These are phyloP conservation scores for Danio rerio DNA, from an alignment of 2,113 vertebrate species.

Conservation along the genomic window GRCz12tu NC_133194.1:22461001-22461500, in stretches of 20 bases:
- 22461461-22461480: no score
- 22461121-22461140: constrained; percentile 33
- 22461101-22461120: constrained; percentile 50
- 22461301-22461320: constrained; percentile 92
- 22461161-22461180: constrained; percentile 38
- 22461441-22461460: no score
- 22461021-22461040: constrained; percentile 40
- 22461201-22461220: constrained; percentile 86
- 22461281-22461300: constrained; percentile 97
- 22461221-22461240: constrained; percentile 99
- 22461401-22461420: no score
- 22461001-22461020: constrained; percentile 83
- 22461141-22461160: constrained; percentile 40
- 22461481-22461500: no score
- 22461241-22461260: constrained; percentile 85
- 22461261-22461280: constrained; percentile 86
- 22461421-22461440: no score
- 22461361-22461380: constrained; percentile 95
- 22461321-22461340: constrained; percentile 95
- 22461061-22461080: constrained; percentile 21
- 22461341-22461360: constrained; percentile 94
- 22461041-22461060: neutral
- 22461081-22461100: constrained; percentile 36
- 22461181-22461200: constrained; percentile 36
- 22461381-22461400: constrained; percentile 83